Conservation (phyloP, 2,888 invertebrate genomes). For the Callinectes sapidus region DNA sequence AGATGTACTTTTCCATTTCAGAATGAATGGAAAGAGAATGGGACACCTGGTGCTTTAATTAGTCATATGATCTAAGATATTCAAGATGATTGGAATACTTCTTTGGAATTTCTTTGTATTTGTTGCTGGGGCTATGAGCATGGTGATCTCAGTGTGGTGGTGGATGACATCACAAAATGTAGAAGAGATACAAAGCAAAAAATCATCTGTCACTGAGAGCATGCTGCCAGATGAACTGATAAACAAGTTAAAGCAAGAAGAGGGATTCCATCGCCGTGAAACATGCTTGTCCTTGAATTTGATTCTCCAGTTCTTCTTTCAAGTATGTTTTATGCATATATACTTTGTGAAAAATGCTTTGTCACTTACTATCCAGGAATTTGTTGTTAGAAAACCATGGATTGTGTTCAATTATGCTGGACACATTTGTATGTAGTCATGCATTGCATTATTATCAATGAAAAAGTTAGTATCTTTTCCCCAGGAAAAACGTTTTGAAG, state of each 20-base stretch:
- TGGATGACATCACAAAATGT: slow-evolving; percentile 49
- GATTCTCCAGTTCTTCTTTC: slow-evolving; percentile 71
- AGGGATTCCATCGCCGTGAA: slow-evolving; percentile 57
- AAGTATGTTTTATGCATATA: slow-evolving; percentile 49
- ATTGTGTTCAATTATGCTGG: neutral
- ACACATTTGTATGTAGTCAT: neutral
- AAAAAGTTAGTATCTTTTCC: neutral
- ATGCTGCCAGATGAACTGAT: slow-evolving; percentile 51
- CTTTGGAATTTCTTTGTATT: slow-evolving; percentile 62
- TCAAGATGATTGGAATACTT: slow-evolving; percentile 57
- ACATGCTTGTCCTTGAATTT: slow-evolving; percentile 69
- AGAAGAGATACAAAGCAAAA: neutral
- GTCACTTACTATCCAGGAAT: neutral
- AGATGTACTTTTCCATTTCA: neutral
- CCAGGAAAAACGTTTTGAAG: slow-evolving; percentile 68
- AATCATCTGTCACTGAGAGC: slow-evolving; percentile 14
- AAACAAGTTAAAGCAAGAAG: slow-evolving; percentile 57
- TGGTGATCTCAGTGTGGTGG: slow-evolving; percentile 59
- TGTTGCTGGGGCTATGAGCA: slow-evolving; percentile 51
- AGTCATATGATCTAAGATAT: neutral
- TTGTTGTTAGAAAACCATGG: neutral
- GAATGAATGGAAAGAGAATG: slow-evolving; percentile 19
- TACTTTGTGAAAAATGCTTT: neutral
- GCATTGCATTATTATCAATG: neutral
- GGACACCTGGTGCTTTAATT: neutral